Evolutionary conservation across 2,888 invertebrate genomes (phyloP), one percentile per base, ranked within the genome.

Genomic region (Troides helena): DNA sequence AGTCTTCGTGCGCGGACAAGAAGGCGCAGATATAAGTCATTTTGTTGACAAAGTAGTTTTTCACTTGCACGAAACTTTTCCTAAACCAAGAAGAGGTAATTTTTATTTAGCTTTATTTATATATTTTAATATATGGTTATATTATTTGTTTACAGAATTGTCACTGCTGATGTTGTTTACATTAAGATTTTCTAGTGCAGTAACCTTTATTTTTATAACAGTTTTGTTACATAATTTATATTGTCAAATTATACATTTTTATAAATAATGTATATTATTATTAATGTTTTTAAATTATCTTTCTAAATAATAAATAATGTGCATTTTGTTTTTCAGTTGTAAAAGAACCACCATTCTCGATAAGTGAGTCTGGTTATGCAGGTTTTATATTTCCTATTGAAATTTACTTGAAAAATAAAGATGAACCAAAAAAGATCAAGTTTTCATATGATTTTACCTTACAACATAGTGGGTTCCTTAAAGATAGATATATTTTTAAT

Each of bases 291-390:
- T 6, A 56, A 56, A 56, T 56, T 2, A 56, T 7, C 0, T 14
- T 56, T 12, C 14, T 46, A 14, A 46, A 46, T 14, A 46, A 12
- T 14, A 14, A 46, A 12, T 46, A 46, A 12, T 46, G 46, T 53
- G n/a, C 18, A n/a, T n/a, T 53, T 53, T 75, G 74, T 72, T 75
- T 95, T 95, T 65, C 93, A 98, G 98, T 96, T 78, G 93, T 97
- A 4, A 98, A 97, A 82, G 97, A 98, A 75, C 98, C 98, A 65
- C 99, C 99, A 3, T 99, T 97, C 89, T 92, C 94, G 65, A 95
- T 99, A 46, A 96, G 96, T 78, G 98, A 99, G 86, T 97, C 97
- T n/a, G 99, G 99, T 8, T 99, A 99, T 94, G 99, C 98, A 71
- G 98, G 99, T 50, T 99, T 99, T 86, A 93, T 95, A 63, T 93